Conservation (phyloP, 1,140 invertebrate species). For the Rhagoletis pomonella region DNA sequence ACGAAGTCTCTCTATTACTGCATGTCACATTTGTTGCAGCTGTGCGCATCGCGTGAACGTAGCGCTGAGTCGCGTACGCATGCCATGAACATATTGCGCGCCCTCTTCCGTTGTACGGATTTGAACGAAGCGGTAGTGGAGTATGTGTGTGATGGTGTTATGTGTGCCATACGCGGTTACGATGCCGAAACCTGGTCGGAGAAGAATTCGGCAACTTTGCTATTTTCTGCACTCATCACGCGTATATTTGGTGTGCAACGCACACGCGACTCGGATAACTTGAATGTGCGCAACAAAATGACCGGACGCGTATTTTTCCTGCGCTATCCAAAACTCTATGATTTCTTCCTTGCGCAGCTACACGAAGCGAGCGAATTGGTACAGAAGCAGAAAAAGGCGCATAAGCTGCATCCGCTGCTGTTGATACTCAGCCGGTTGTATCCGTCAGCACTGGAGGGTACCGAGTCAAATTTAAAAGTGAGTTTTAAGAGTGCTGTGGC, state of each 20-base stretch:
- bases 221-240: conserved; percentile 89
- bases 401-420: conserved; percentile 85
- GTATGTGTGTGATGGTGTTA: conserved; percentile 84
- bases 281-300: conserved; percentile 85
- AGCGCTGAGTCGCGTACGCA: conserved; percentile 80
- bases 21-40: conserved; percentile 78
- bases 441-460: conserved; percentile 81
- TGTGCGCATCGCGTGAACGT: conserved; percentile 65
- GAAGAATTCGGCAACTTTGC: conserved; percentile 89
- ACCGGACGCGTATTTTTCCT: conserved; percentile 88
- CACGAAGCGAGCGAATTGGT: conserved; percentile 57
- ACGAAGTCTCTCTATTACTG: conserved; percentile 78
- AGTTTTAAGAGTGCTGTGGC: conserved; percentile 24
- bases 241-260: conserved; percentile 93
- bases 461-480: conserved; percentile 81
- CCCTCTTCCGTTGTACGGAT: conserved; percentile 84
- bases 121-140: conserved; percentile 83
- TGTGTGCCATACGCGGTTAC: conserved; percentile 84
- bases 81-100: conserved; percentile 89
- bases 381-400: conserved; percentile 65
- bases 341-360: conserved; percentile 81
- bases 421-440: conserved; percentile 87
- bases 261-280: conserved; percentile 82
- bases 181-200: conserved; percentile 85
- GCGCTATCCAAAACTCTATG: conserved; percentile 85